A percentile compares a stretch with the other conserved stretches of the same genome.
phyloP scores from a whole-genome alignment of 2,113 vertebrate genomes.

The Rattus rattus region DNA sequence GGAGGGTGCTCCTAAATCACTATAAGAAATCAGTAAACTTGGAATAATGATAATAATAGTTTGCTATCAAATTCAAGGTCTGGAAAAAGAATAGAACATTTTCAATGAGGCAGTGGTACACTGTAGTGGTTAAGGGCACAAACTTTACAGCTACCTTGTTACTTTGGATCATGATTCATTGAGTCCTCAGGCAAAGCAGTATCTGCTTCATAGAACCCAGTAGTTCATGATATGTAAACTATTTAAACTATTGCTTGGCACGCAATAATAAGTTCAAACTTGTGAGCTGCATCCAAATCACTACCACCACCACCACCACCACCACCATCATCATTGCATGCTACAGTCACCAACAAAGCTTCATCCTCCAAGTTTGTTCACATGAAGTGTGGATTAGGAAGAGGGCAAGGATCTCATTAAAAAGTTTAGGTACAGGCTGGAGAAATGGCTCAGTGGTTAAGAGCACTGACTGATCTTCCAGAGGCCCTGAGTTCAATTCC shows the following conservation, averaged over 20 bases:
- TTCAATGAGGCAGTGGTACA: neutral
- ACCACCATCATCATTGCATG: neutral
- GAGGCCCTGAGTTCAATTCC: too few relatives aligned
- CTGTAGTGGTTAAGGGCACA: neutral
- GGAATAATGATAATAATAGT: neutral
- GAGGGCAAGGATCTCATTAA: neutral
- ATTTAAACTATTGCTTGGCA: neutral
- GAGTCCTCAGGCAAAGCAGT: neutral
- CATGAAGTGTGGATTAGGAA: fast-evolving
- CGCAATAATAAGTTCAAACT: neutral
- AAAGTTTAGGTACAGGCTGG: neutral
- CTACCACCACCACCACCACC: too few relatives aligned
- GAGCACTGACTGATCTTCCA: too few relatives aligned
- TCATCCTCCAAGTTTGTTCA: neutral
- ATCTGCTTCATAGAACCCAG: fast-evolving
- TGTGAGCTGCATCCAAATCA: neutral
- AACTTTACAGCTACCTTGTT: neutral
- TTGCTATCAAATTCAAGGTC: neutral
- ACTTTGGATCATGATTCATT: neutral
- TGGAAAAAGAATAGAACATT: neutral
- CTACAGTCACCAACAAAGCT: neutral
- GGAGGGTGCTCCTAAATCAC: neutral
- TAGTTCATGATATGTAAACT: neutral
- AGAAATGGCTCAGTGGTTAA: too few relatives aligned
- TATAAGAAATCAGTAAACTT: neutral